Evolutionary conservation across 2,797 vertebrate genomes (phyloP), one percentile per base, ranked within the genome.

Genomic region (Liasis olivaceus): DNA sequence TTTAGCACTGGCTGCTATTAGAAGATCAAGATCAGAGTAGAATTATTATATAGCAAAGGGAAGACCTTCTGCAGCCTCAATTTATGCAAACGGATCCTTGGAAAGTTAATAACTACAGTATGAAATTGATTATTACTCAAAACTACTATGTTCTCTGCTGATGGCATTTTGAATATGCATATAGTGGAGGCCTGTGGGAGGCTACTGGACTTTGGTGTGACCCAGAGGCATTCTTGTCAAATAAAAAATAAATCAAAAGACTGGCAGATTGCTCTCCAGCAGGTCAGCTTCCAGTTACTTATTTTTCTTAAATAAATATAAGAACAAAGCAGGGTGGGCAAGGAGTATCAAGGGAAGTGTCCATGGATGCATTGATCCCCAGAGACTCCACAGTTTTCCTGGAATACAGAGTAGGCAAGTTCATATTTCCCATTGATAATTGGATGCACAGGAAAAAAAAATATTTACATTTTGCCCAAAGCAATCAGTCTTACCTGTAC

Each of bases 101-200:
- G 51, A 85, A 91, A 3, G 24, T 81, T 17, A 47, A 51, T 62
- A 85, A 77, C 7, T 4, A 22, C 17, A 85, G 31, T 54, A 90
- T 54, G 77, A 85, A 90, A 90, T 15, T 91, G 56, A 64, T 66
- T 54, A 64, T 66, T 66, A 66, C 59, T 86, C 90, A 66, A 63
- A 63, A 86, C 13, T 36, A 17, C 60, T 56, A 5, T 26, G 51
- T 26, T 66, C 47, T 17, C 17, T 14, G n/a, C 51, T 66, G 13
- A 22, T 56, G 20, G 20, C 51, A 54, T 86, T 86, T 28, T 85
- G 89, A 64, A 85, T 28, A 8, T 47, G 26, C 1, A 20, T 24
- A 17, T 56, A 97, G 28, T 20, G 66, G 47, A 59, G 22, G 22
- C 36, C 36, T 77, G 7, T 77, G 31, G 31, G 69, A 77, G 15